Base-by-base conservation (phyloP, 2,797 vertebrate species). In the Aldrovandia affinis region DNA sequence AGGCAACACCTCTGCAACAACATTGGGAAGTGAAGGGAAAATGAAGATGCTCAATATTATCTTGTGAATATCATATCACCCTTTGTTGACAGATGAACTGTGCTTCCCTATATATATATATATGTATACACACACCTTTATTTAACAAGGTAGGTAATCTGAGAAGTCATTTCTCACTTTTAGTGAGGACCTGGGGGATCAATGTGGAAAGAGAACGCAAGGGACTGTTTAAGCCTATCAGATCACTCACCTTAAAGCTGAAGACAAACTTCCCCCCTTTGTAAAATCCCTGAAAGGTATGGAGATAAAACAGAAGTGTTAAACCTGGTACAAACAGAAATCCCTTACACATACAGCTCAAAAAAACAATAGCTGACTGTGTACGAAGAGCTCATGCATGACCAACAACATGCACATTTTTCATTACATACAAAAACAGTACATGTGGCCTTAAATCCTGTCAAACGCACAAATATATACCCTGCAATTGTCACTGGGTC, bases 161-260 rank as follows among this genome's bases (percentile, higher is more conserved):
- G n/a, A n/a, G n/a, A n/a, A n/a, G n/a, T n/a, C n/a, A n/a, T n/a
- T n/a, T n/a, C n/a, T n/a, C n/a, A n/a, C n/a, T n/a, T n/a, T n/a
- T n/a, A n/a, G n/a, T n/a, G n/a, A n/a, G n/a, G n/a, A n/a, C n/a
- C n/a, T n/a, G n/a, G n/a, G n/a, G n/a, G n/a, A n/a, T n/a, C n/a
- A n/a, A n/a, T n/a, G n/a, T n/a, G n/a, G n/a, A n/a, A n/a, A n/a
- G n/a, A n/a, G n/a, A n/a, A n/a, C n/a, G n/a, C n/a, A n/a, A n/a
- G n/a, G n/a, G n/a, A n/a, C n/a, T n/a, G n/a, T n/a, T n/a, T n/a
- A n/a, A n/a, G n/a, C n/a, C n/a, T n/a, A n/a, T n/a, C n/a, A n/a
- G n/a, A n/a, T n/a, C n/a, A 61, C 96, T 97, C 89, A 98, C 97
- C 97, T 98, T 98, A 96, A 98, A 98, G 92, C 97, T 97, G 96